Evolutionary conservation across 2,888 invertebrate genomes (phyloP).

Genomic region (Aromia moschata): DNA sequence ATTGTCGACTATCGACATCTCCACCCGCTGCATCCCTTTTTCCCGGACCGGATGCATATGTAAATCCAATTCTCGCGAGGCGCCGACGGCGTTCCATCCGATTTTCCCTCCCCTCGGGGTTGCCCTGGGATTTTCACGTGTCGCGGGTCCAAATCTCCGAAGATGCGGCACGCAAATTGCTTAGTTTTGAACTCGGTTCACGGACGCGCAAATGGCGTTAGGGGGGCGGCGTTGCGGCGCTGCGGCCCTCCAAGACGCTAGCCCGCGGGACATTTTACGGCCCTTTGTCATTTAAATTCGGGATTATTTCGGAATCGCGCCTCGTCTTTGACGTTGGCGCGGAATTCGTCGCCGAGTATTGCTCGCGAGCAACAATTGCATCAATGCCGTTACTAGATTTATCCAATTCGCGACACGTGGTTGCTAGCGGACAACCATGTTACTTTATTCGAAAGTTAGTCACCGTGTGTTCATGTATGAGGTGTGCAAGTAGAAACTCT

Average conservation of each 20-base stretch:
- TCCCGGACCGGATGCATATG: no score
- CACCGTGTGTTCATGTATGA: no score
- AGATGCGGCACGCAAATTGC: conserved; percentile 57
- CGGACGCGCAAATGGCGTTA: conserved; percentile 53
- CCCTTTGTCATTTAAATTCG: conserved; percentile 57
- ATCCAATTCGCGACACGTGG: no score
- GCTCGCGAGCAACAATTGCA: no score
- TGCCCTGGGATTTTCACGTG: conserved; percentile 43
- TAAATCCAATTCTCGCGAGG: no score
- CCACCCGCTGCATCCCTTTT: no score
- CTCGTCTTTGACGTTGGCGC: conserved; percentile 32
- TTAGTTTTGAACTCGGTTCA: conserved; percentile 55
- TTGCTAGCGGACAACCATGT: no score
- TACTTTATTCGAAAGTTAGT: no score
- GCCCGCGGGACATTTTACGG: conserved; percentile 50
- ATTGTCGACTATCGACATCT: no score
- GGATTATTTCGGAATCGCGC: conserved; percentile 41
- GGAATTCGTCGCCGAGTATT: conserved; percentile 1
- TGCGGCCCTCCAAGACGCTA: conserved; percentile 41
- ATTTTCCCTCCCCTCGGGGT: conserved; percentile 42
- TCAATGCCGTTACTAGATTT: no score
- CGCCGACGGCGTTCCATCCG: conserved; percentile 38
- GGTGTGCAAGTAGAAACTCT: no score
- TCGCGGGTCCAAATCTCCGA: conserved; percentile 44
- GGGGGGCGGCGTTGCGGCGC: conserved; percentile 37